Conservation (phyloP, 2,888 invertebrate genomes). For the Anthrax anthrax region DNA sequence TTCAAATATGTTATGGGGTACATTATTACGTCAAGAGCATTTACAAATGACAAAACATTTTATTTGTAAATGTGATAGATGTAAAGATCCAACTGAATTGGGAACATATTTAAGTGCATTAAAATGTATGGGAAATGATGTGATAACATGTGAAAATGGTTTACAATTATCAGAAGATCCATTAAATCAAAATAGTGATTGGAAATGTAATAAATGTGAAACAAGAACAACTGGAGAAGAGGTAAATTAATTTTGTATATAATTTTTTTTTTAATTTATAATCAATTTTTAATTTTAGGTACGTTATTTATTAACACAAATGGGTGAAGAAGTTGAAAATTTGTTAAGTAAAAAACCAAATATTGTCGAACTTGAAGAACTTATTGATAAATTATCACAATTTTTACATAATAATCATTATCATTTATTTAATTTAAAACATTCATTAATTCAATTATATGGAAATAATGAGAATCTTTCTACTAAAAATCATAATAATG, state of each 20-base stretch:
- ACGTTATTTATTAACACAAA: slow-evolving; percentile 48
- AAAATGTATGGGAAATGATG: slow-evolving; percentile 34
- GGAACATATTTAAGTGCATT: slow-evolving; percentile 48
- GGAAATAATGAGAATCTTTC: slow-evolving; percentile 40
- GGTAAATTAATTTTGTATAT: slow-evolving; percentile 25
- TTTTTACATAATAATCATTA: slow-evolving; percentile 76
- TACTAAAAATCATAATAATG: too few species aligned
- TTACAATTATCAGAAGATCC: slow-evolving; percentile 57
- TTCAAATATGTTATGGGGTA: slow-evolving; percentile 78
- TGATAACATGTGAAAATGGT: slow-evolving; percentile 43
- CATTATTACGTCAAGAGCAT: slow-evolving; percentile 64
- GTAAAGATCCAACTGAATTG: slow-evolving; percentile 66
- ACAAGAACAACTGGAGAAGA: slow-evolving; percentile 49
- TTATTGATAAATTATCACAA: slow-evolving; percentile 52
- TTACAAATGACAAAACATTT: slow-evolving; percentile 67
- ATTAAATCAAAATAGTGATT: slow-evolving; percentile 53
- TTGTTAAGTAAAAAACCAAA: slow-evolving; percentile 40
- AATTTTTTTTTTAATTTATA: background rate
- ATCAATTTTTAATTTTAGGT: slow-evolving; percentile 16
- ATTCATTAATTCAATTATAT: slow-evolving; percentile 66
- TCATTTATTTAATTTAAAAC: slow-evolving; percentile 65
- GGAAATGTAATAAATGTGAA: slow-evolving; percentile 60
- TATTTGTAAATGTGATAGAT: slow-evolving; percentile 55
- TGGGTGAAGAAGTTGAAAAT: slow-evolving; percentile 62
- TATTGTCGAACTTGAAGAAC: slow-evolving; percentile 44